These are phyloP conservation scores for Contarinia nasturtii DNA, from an alignment of 1,140 invertebrate genomes.

Conservation along the genomic window DNA sequence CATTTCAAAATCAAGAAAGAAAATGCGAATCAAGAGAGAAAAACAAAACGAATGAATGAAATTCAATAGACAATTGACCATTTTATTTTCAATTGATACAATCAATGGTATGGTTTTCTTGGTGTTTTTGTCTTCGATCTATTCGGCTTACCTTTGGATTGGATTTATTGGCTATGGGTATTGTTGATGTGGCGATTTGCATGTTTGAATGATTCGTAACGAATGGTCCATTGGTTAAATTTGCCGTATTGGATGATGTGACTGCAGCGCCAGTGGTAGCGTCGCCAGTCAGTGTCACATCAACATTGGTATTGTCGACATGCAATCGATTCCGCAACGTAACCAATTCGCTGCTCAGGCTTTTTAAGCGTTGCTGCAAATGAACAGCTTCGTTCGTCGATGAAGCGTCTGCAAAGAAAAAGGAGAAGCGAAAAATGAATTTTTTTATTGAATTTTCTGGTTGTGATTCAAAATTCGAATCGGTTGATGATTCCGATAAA, in stretches of 20 bases:
- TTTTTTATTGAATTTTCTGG: no score
- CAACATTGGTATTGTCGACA: conserved; percentile 34
- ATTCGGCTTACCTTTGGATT: not conserved
- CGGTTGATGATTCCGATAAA: no score
- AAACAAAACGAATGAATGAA: not conserved
- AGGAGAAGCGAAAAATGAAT: not conserved
- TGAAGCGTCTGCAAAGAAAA: conserved; percentile 57
- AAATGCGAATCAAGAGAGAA: not conserved
- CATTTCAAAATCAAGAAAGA: no score
- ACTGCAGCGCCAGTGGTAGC: not conserved
- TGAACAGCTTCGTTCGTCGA: conserved; percentile 84
- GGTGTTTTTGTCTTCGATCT: not conserved
- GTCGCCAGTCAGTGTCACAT: not conserved
- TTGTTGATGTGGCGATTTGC: not conserved
- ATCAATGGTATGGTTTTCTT: not conserved
- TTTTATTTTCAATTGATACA: not conserved
- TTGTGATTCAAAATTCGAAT: no score
- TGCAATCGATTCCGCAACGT: conserved; percentile 70
- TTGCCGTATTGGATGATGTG: not conserved
- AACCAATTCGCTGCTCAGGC: conserved; percentile 73
- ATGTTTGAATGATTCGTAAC: not conserved
- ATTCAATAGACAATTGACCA: not conserved
- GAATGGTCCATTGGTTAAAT: not conserved
- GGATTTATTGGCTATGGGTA: not conserved
- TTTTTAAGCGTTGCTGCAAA: conserved; percentile 70